These are phyloP conservation scores for Cydia pomonella DNA, from an alignment of 1,140 invertebrate genomes.

Conservation along the genomic window DNA sequence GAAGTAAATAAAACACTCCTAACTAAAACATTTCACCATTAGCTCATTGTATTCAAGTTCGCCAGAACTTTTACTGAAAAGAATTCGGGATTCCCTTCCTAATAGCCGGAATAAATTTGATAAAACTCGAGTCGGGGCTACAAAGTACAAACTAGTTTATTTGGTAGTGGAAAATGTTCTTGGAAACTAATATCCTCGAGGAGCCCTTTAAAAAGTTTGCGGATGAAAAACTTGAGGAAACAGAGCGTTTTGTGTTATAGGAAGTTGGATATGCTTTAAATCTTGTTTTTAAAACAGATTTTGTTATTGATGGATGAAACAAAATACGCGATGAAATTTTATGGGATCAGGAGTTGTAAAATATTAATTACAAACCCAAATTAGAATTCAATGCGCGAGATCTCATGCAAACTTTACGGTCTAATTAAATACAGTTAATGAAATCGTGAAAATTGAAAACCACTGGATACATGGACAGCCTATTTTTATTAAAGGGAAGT, in stretches of 20 bases:
- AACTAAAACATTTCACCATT: constrained; percentile 32
- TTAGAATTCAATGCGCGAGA: no score
- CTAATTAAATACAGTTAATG: no score
- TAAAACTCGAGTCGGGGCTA: constrained; percentile 37
- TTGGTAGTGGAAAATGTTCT: constrained; percentile 21
- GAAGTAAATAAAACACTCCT: constrained; percentile 14
- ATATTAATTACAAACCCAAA: no score
- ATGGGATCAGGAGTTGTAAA: no score
- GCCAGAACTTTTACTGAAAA: constrained; percentile 36
- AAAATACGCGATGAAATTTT: no score
- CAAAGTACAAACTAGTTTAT: constrained; percentile 34
- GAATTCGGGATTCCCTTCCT: constrained; percentile 36
- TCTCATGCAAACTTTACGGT: no score
- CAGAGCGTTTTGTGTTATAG: not conserved
- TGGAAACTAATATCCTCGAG: constrained; percentile 8
- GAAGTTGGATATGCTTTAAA: not conserved
- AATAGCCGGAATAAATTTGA: constrained; percentile 48
- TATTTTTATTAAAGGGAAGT: no score
- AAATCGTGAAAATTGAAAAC: no score
- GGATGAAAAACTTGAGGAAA: constrained; percentile 16
- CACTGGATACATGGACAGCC: no score
- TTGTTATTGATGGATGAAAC: not conserved
- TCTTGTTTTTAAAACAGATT: no score
- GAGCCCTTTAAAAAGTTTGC: constrained; percentile 25
- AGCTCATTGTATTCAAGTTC: constrained; percentile 37